Conservation (phyloP, 2,113 vertebrate genomes). For the Chascanopsetta lugubris region DNA sequence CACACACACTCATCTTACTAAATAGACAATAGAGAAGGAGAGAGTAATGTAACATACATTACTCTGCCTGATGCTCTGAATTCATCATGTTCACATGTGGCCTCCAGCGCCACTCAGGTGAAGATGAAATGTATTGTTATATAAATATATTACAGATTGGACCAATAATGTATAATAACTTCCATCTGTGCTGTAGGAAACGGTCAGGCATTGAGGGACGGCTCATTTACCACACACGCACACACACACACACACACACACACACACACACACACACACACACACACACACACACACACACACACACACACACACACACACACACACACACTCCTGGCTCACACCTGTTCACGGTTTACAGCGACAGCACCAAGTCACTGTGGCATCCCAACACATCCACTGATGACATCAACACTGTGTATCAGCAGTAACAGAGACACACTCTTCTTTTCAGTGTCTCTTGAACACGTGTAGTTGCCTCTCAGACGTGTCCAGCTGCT, state of each 20-base stretch:
- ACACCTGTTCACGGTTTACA: constrained; percentile 19
- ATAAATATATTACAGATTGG: background rate
- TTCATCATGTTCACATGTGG: background rate
- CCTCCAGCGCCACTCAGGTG: background rate
- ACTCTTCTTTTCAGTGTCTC: background rate
- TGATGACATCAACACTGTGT: background rate
- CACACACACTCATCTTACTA: background rate
- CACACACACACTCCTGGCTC: background rate
- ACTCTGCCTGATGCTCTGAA: background rate
- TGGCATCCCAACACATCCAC: background rate
- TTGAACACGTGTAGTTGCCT: constrained; percentile 26
- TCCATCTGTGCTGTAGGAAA: background rate
- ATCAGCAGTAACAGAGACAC: background rate
- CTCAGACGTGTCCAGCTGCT: constrained; percentile 35
- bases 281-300: rapidly evolving
- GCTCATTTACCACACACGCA: background rate
- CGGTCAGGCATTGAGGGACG: background rate
- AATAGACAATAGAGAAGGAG: background rate
- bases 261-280: background rate
- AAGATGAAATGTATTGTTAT: background rate
- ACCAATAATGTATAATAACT: background rate
- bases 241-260: background rate
- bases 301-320: background rate
- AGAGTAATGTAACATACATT: background rate
- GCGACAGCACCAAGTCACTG: background rate